These are phyloP conservation scores for Crax fasciolata DNA, from an alignment of 2,797 vertebrate genomes.

Conservation along the genomic window DNA sequence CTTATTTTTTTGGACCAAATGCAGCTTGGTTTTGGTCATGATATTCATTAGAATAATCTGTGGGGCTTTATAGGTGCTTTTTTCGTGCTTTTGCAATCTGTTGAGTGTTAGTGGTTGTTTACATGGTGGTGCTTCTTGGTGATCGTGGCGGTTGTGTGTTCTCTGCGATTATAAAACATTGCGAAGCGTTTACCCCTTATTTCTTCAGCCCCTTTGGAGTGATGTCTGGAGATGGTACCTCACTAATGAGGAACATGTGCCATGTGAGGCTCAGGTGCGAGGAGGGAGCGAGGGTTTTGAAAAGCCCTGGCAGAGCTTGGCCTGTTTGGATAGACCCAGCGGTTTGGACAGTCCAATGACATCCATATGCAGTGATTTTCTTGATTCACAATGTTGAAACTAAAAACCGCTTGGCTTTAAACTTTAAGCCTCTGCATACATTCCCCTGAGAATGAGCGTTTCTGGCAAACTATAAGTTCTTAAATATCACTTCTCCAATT, in stretches of 20 bases:
- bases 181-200: background rate
- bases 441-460: constrained; percentile 80
- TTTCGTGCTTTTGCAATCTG: background rate
- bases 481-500: constrained; percentile 88
- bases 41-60: background rate
- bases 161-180: background rate
- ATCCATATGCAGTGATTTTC: constrained; percentile 75
- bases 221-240: background rate
- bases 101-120: background rate
- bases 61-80: fast-evolving
- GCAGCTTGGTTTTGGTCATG: fast-evolving
- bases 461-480: constrained; percentile 82
- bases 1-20: background rate
- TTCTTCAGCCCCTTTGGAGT: background rate
- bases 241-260: background rate
- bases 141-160: fast-evolving
- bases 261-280: constrained; percentile 32
- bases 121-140: fast-evolving
- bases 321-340: constrained; percentile 42
- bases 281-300: constrained; percentile 31
- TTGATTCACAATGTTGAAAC: constrained; percentile 80
- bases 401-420: constrained; percentile 80
- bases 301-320: constrained; percentile 34
- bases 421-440: constrained; percentile 79
- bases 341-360: constrained; percentile 60